Percentiles rank a stretch among this genome's conserved stretches.
Evolutionary conservation across 2,888 invertebrate species (phyloP).

Genomic region (Anoplius nigerrimus): DNA sequence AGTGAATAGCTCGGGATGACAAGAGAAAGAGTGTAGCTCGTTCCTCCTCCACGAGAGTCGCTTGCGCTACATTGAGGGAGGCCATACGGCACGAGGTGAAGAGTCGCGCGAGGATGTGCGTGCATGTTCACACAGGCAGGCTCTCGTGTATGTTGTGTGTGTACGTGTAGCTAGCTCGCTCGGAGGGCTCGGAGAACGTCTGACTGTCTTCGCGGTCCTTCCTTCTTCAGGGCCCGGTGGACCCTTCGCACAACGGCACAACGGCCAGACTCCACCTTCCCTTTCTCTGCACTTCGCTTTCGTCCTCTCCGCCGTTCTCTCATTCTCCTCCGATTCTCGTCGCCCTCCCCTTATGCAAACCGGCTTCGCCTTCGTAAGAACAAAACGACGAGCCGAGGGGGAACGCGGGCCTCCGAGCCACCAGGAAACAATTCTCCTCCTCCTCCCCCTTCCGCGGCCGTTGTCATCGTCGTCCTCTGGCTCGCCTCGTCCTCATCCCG

Average conservation of each 20-base stretch:
- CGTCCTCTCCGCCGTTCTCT: not conserved
- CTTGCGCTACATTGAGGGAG: too few species aligned
- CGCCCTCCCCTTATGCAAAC: constrained; percentile 62
- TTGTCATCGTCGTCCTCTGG: constrained; percentile 27
- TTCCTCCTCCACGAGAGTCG: constrained; percentile 23
- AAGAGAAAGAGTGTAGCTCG: constrained; percentile 37
- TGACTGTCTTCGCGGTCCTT: constrained; percentile 17
- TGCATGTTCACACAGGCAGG: not conserved
- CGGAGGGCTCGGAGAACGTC: constrained; percentile 11
- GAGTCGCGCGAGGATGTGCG: constrained; percentile 27
- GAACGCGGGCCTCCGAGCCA: constrained; percentile 48
- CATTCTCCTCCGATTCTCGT: constrained; percentile 22
- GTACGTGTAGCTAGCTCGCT: constrained; percentile 6
- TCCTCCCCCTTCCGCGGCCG: constrained; percentile 28
- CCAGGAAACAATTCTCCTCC: constrained; percentile 61
- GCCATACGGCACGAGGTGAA: constrained; percentile 2
- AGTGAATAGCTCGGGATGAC: constrained; percentile 31
- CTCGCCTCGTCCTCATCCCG: constrained; percentile 28
- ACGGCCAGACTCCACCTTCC: constrained; percentile 30
- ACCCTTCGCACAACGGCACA: constrained; percentile 40
- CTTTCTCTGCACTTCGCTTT: constrained; percentile 5
- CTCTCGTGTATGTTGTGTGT: not conserved
- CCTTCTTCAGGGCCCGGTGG: constrained; percentile 31
- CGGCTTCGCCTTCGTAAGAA: constrained; percentile 61
- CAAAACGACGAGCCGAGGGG: constrained; percentile 50